These are phyloP conservation scores for Eriosoma lanigerum DNA, from an alignment of 1,140 invertebrate species.

Conservation along the genomic window DNA sequence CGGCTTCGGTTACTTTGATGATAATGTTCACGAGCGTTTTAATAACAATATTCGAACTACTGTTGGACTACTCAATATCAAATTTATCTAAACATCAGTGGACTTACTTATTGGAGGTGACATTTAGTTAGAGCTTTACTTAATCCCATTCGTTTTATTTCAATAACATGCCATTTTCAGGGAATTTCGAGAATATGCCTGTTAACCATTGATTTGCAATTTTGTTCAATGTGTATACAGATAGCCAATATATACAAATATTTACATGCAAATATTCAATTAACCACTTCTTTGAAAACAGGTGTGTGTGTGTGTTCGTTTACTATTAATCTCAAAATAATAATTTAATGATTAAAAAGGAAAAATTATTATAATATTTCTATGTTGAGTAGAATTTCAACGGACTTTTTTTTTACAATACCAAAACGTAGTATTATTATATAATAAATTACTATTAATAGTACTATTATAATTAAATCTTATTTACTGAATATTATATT, in stretches of 20 bases:
- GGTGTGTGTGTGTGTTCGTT: neutral
- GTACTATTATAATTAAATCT: too few species aligned
- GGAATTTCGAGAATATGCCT: slow-evolving; percentile 3
- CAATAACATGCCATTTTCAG: neutral
- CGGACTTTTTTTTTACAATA: too few species aligned
- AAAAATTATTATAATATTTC: too few species aligned
- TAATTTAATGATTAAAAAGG: too few species aligned
- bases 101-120: slow-evolving; percentile 7
- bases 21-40: neutral
- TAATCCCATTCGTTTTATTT: neutral
- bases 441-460: too few species aligned
- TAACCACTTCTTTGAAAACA: neutral
- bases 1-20: neutral
- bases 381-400: too few species aligned
- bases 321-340: too few species aligned
- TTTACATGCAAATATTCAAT: neutral
- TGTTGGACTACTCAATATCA: neutral
- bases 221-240: slow-evolving; percentile 22
- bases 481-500: too few species aligned
- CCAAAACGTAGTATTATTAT: too few species aligned
- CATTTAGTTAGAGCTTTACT: too few species aligned
- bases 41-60: neutral
- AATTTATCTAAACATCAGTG: neutral
- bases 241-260: neutral
- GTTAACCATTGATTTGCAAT: slow-evolving; percentile 31